Conservation (phyloP, 2,888 invertebrate species). For the Acleris emargana region DNA sequence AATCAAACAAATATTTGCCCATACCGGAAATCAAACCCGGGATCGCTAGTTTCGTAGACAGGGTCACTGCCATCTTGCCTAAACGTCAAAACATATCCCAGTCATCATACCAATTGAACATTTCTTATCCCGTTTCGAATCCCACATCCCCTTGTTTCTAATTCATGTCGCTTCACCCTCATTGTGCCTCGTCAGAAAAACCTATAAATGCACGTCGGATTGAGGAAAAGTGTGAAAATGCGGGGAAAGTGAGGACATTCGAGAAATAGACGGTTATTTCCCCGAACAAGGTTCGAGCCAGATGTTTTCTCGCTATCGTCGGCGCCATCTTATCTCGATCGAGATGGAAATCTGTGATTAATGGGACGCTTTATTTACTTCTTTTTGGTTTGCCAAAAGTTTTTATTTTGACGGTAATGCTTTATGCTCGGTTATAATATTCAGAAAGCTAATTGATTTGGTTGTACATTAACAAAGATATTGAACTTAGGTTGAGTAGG, state of each 20-base stretch:
- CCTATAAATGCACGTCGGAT: constrained; percentile 25
- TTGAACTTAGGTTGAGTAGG: too few species aligned
- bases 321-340: constrained; percentile 13
- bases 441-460: too few species aligned
- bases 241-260: constrained; percentile 23
- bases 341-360: constrained; percentile 30
- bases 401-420: background rate
- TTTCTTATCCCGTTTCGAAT: constrained; percentile 1
- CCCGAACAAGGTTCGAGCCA: constrained; percentile 11
- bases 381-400: background rate
- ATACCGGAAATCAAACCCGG: too few species aligned
- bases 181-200: constrained; percentile 14
- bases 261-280: constrained; percentile 18
- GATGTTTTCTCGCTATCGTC: constrained; percentile 14
- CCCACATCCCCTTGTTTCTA: background rate
- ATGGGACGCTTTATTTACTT: constrained; percentile 15
- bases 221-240: constrained; percentile 12
- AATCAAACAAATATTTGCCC: too few species aligned
- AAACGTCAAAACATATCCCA: too few species aligned
- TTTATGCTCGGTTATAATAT: too few species aligned
- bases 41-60: too few species aligned
- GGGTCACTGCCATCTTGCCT: too few species aligned
- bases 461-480: too few species aligned
- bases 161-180: constrained; percentile 13
- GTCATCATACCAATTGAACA: constrained; percentile 1